Evolutionary conservation across 2,888 invertebrate species (phyloP).

Genomic region (Dolichomitus sp.): DNA sequence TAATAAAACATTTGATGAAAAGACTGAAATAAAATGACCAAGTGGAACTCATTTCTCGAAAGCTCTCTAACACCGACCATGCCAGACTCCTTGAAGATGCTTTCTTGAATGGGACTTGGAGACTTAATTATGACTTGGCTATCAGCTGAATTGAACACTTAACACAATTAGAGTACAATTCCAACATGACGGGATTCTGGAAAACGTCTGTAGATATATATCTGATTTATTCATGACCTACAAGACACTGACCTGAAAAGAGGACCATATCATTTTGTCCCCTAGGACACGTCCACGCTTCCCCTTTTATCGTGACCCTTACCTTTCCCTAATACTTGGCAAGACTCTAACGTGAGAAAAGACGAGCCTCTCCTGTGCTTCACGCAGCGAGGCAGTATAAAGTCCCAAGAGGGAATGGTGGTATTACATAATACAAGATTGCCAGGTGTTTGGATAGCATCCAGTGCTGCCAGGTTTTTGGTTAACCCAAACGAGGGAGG

Average conservation of each 20-base stretch:
- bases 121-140: not conserved
- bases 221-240: constrained; percentile 20
- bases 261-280: not conserved
- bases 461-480: constrained; percentile 48
- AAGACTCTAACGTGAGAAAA: constrained; percentile 18
- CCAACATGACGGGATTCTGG: not conserved
- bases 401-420: constrained; percentile 35
- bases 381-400: constrained; percentile 7
- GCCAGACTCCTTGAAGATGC: not conserved
- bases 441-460: constrained; percentile 61
- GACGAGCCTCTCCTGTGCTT: constrained; percentile 16
- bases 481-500: constrained; percentile 51
- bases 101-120: not conserved
- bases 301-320: constrained; percentile 13
- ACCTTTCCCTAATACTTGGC: constrained; percentile 3
- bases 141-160: not conserved
- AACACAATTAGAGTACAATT: not conserved
- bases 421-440: constrained; percentile 48
- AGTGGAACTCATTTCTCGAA: not conserved
- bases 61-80: not conserved
- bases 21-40: not conserved
- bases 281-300: constrained; percentile 2
- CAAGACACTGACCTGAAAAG: not conserved
- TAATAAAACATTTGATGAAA: not conserved
- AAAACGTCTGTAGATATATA: not conserved